These are phyloP conservation scores for Drosophila micromelanica DNA, from an alignment of 1,140 invertebrate genomes.

Conservation along the genomic window DNA sequence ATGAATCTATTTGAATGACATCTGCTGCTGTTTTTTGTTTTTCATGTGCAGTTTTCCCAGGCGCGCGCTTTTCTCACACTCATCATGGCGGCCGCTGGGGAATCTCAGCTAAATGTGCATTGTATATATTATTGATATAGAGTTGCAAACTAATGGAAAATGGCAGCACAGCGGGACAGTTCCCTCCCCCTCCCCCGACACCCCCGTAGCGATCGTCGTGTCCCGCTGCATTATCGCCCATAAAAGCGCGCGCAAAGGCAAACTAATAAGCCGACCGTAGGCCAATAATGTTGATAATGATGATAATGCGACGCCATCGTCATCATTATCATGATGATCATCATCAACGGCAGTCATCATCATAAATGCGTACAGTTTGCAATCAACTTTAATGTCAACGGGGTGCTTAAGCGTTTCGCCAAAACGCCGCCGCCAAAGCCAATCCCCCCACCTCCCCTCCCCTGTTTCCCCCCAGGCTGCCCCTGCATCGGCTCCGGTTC, in stretches of 20 bases:
- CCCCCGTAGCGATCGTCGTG: too few relatives aligned
- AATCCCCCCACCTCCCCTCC: neutral
- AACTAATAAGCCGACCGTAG: slow-evolving; percentile 69
- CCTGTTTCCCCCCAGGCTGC: neutral
- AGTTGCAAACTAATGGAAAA: slow-evolving; percentile 36
- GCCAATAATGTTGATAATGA: slow-evolving; percentile 53
- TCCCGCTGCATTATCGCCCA: slow-evolving; percentile 17
- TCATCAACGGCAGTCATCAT: slow-evolving; percentile 22
- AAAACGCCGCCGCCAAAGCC: slow-evolving; percentile 5
- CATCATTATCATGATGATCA: slow-evolving; percentile 34
- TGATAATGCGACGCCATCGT: slow-evolving; percentile 66
- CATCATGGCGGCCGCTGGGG: slow-evolving; percentile 9
- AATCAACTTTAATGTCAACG: slow-evolving; percentile 75
- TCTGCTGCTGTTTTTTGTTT: neutral
- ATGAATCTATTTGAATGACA: neutral
- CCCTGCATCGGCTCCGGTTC: slow-evolving; percentile 8
- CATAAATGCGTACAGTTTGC: slow-evolving; percentile 77
- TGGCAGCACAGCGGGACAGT: slow-evolving; percentile 15
- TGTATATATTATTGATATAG: slow-evolving; percentile 21
- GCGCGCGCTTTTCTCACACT: slow-evolving; percentile 33
- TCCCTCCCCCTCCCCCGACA: neutral
- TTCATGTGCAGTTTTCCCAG: slow-evolving; percentile 47
- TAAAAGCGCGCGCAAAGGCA: slow-evolving; percentile 71
- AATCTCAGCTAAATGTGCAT: slow-evolving; percentile 4
- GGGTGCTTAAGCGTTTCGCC: slow-evolving; percentile 46